Evolutionary conservation across 2,113 vertebrate species (phyloP), one percentile per base, ranked within the genome.

Genomic region (Jaculus jaculus): DNA sequence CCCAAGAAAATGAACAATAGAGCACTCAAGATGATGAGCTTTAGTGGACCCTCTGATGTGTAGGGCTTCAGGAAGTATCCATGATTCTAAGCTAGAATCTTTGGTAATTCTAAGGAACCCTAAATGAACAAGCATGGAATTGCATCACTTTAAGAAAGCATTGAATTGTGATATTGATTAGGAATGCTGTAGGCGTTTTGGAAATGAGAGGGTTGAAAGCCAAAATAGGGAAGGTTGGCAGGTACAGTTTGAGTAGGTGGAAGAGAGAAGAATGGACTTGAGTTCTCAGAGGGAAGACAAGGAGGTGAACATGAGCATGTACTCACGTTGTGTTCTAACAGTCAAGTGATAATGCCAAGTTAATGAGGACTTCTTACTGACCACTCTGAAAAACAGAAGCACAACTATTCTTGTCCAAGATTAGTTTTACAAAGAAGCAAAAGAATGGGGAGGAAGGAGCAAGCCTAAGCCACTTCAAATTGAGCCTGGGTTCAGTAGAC

Each of bases 391-490:
- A 79, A 90, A n/a, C 39, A 66, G 24, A 87, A 82, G 68, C 75
- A 39, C 80, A 30, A 65, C 60, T 65, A 39, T 71, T 86, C 71
- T 85, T 68, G 71, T 65, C 75, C 89, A 39, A 63, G 65, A 32
- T 1, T n/a, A 92, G 8, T 82, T 93, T 90, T 58, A 30, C 37
- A 93, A 85, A 91, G 72, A 87, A 79, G 58, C 42, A 30, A 77
- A 30, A 54, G 3, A 54, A 54, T 54, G 54, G 54, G 28, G 15
- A 16, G 80, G 26, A 47, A 69, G 8, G 26, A n/a, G 39, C 65
- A 78, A 63, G 8, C 42, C 7, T 78, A 8, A 24, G 74, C 20
- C 23, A 69, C 3, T 1, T 86, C 37, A 39, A 18, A 91, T 16
- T 83, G 75, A 83, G 51, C 37, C 13, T 47, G 21, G 21, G 39